Evolutionary conservation across 2,888 invertebrate species (phyloP), one percentile per base, ranked within the genome.

Genomic region (Melinaea marsaeus): DNA sequence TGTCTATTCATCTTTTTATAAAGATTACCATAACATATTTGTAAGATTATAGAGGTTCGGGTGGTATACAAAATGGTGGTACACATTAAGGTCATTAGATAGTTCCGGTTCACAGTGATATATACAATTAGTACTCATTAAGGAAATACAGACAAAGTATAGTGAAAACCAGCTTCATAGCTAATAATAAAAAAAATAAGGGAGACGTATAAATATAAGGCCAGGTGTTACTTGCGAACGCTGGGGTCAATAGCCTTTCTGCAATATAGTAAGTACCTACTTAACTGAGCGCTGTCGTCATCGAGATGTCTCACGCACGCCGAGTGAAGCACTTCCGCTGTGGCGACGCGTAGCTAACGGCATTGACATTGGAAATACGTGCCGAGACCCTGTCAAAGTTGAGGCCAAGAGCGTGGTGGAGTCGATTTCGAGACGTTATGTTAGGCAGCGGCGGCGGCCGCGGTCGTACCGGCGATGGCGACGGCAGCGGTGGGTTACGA

Each of bases 341-440:
- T 65, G 67, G 70, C 72, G 71, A 72, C 73, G 74, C 73, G 71
- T 75, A 77, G 74, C 75, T 74, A 78, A 75, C 84, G 86, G 79
- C 87, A 88, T 86, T 88, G 88, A 90, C 88, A 88, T 88, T 88
- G 89, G 78, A 75, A 75, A 74, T 72, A 72, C 51, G 51, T 51
- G 32, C 71, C 69, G 76, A 70, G 72, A 72, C 72, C 72, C 71
- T 69, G 70, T 61, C 57, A 64, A 64, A 71, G 74, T 74, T 72
- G 72, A 75, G 81, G 83, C 84, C 84, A 83, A 84, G 84, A 83
- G 80, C 83, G 78, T 77, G 79, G 71, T 60, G 54, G 61, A 74
- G 75, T 72, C 78, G 75, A 78, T 83, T 83, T 81, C 74, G 75
- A 82, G 81, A 85, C 80, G 84, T 81, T 80, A 81, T 85, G 79